A percentile compares a stretch with the other conserved stretches of the same genome.
These are phyloP conservation scores for Okamejei kenojei DNA, from an alignment of 2,797 vertebrate species.

Conservation along the genomic window DNA sequence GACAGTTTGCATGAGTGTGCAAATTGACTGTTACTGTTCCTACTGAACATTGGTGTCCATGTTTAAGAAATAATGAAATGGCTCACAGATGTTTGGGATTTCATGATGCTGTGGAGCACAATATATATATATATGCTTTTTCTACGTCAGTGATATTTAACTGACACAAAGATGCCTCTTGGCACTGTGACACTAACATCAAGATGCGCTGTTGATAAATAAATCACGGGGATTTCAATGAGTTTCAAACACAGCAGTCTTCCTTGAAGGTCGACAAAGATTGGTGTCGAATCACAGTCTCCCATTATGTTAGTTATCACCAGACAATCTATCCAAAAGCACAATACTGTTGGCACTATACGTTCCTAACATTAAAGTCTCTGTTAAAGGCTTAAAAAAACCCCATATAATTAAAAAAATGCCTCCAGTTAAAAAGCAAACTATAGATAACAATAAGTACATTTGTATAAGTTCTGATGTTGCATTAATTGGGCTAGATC, in stretches of 20 bases:
- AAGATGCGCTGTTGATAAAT: not conserved
- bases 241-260: not conserved
- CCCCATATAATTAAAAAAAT: not conserved
- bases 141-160: not conserved
- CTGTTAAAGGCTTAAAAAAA: not conserved
- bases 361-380: not conserved
- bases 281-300: not conserved
- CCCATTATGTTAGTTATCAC: not conserved
- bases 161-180: not conserved
- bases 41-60: not conserved
- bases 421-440: not conserved
- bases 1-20: not conserved
- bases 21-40: not conserved
- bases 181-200: not conserved
- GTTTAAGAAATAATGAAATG: not conserved
- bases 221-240: not conserved
- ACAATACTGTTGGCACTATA: not conserved
- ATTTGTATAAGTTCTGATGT: not conserved
- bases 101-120: not conserved
- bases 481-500: not conserved
- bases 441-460: not conserved
- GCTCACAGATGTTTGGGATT: not conserved
- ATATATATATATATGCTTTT: not conserved
- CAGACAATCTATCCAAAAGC: not conserved
- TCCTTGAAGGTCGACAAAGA: not conserved